Conservation (phyloP, 1,140 invertebrate species). For the Subanguina moxae region DNA sequence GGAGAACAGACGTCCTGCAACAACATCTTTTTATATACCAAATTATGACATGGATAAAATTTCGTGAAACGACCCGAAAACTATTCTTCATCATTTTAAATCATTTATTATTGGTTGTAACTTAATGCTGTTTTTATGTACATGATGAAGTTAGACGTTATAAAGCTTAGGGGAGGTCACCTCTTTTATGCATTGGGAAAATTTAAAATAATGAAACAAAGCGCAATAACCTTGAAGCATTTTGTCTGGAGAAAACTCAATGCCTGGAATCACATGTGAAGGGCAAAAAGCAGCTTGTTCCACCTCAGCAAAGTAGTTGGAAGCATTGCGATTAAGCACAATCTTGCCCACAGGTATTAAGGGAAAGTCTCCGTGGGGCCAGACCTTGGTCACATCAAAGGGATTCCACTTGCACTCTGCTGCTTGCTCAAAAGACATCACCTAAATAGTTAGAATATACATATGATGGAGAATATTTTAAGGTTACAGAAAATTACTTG, state of each 20-base stretch:
- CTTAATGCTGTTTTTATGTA: no score
- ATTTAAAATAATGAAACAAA: no score
- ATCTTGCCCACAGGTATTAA: constrained; percentile 85
- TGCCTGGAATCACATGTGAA: constrained; percentile 82
- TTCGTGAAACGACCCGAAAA: not conserved
- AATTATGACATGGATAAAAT: not conserved
- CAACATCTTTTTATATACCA: not conserved
- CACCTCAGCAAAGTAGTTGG: constrained; percentile 71
- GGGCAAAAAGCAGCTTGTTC: constrained; percentile 92
- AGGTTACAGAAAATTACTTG: constrained; percentile 49
- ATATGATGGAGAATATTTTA: not conserved
- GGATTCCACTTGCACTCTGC: constrained; percentile 73
- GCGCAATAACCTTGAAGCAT: constrained; percentile 71
- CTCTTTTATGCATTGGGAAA: no score
- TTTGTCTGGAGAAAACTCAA: constrained; percentile 84
- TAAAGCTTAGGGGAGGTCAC: no score
- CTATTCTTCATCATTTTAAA: not conserved
- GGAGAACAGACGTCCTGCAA: constrained; percentile 78
- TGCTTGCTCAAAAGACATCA: constrained; percentile 67
- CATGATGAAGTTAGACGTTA: no score
- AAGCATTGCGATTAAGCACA: constrained; percentile 80
- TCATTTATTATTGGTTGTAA: not conserved
- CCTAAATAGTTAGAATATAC: constrained; percentile 18
- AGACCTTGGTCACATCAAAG: constrained; percentile 81
- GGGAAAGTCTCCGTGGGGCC: constrained; percentile 74